Evolutionary conservation across 1,140 invertebrate species (phyloP), one percentile per base, ranked within the genome.

Genomic region (Caenorhabditis inopinata): DNA sequence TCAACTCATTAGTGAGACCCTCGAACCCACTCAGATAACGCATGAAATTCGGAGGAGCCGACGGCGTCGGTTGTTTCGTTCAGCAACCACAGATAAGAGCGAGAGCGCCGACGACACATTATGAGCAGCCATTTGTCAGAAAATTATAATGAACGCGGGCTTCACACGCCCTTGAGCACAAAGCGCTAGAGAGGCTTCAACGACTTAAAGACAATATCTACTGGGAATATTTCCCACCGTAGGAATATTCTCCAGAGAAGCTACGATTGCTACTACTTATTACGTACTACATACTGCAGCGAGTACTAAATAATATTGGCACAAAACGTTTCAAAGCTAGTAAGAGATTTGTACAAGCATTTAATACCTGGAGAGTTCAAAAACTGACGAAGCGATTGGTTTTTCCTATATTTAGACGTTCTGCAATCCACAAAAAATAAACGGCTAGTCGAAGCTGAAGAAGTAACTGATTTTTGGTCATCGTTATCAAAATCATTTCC

Each of bases 51-150:
- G 32, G 58, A 68, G 58, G 32, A 32, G 38, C 58, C 38, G 38
- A 38, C 58, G 58, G 11, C 32, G 48, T 51, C 48, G 48, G 48
- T 21, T 35, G 58, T 42, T 35, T 38, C 58, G 32, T 29, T 18
- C 58, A 32, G 25, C 58, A 32, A 68, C 58, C 58, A 68, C 58
- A 68, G 29, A 68, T 2, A 14, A 29, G 32, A 11, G 12, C 48
- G 25, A 58, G 51, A 29, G 58, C 32, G 58, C 58, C 58, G 58
- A 68, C 32, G 58, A 68, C 58, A 68, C 58, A 9, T 68, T 68
- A 68, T 68, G 58, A 68, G 58, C 58, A 68, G 58, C 58, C 58
- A 68, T 68, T 68, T 68, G 58, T 68, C 58, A 68, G 58, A 68
- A 68, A 68, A 68, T 68, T 68, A 68, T 68, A 68, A 68, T 68